Percentiles rank a stretch among this genome's conserved stretches.
These are phyloP conservation scores for Suncus etruscus DNA, from an alignment of 2,113 vertebrate species.

Conservation along the genomic window DNA sequence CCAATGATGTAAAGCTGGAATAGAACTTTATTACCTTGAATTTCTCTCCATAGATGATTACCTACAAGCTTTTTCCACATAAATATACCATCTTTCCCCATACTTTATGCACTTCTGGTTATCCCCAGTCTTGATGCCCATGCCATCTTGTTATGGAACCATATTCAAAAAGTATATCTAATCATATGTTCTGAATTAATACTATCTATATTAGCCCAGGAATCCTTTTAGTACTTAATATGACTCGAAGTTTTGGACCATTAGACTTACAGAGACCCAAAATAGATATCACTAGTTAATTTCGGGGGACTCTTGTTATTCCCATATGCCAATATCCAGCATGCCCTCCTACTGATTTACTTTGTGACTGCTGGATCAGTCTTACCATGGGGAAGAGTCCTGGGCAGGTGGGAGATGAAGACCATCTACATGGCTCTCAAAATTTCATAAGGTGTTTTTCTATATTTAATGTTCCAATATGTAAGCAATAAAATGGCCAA, in stretches of 20 bases:
- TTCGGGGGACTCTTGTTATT: neutral
- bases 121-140: neutral
- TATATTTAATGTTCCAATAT: neutral
- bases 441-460: neutral
- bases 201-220: neutral
- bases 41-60: neutral
- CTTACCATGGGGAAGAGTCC: constrained; percentile 50
- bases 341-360: neutral
- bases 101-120: neutral
- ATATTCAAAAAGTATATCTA: neutral
- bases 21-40: neutral
- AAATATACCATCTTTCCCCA: neutral
- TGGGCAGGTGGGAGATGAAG: neutral
- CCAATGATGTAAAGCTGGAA: neutral
- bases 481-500: constrained; percentile 67
- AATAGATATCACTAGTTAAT: neutral
- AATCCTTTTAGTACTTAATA: neutral
- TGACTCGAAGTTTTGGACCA: neutral
- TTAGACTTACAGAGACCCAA: neutral
- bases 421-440: constrained; percentile 63
- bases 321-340: neutral
- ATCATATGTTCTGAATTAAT: neutral
- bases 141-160: neutral
- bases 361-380: neutral
- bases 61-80: neutral